Conservation (phyloP, 2,113 vertebrate genomes). For the Gallinago jamesoni region DNA sequence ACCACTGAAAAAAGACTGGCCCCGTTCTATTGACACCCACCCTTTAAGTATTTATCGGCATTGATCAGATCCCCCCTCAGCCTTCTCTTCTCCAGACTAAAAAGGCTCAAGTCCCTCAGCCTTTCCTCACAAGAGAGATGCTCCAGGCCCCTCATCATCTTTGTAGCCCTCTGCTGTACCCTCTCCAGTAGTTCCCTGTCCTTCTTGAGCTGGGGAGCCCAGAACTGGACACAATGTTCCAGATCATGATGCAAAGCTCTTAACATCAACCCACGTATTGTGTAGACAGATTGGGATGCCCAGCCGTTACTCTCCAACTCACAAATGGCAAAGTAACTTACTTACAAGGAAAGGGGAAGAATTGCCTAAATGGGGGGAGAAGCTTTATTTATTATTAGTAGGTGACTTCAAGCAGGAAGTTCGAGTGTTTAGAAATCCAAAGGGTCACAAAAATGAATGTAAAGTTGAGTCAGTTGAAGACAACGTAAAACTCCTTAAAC, state of each 20-base stretch:
- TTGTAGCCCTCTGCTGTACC: too few relatives aligned
- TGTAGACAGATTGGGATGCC: background rate
- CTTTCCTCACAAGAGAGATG: too few relatives aligned
- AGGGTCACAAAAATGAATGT: background rate
- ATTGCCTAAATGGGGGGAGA: fast-evolving
- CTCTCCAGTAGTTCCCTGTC: too few relatives aligned
- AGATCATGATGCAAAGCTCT: background rate
- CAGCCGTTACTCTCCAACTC: background rate
- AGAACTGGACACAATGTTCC: too few relatives aligned
- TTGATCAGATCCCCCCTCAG: too few relatives aligned
- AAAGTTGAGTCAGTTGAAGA: background rate
- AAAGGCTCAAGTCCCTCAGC: too few relatives aligned
- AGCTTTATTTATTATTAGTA: background rate
- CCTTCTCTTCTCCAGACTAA: too few relatives aligned
- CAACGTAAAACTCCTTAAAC: background rate
- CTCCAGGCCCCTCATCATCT: too few relatives aligned
- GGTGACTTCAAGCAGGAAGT: background rate
- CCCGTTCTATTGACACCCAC: too few relatives aligned
- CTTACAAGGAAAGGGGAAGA: background rate
- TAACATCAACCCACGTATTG: background rate
- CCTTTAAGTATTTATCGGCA: too few relatives aligned
- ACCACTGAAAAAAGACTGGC: too few relatives aligned
- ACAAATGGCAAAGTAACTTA: background rate
- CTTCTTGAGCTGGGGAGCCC: too few relatives aligned
- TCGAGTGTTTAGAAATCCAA: background rate